Evolutionary conservation across 2,888 invertebrate species (phyloP), one percentile per base, ranked within the genome.

Genomic region (Toxonevra muliebris): DNA sequence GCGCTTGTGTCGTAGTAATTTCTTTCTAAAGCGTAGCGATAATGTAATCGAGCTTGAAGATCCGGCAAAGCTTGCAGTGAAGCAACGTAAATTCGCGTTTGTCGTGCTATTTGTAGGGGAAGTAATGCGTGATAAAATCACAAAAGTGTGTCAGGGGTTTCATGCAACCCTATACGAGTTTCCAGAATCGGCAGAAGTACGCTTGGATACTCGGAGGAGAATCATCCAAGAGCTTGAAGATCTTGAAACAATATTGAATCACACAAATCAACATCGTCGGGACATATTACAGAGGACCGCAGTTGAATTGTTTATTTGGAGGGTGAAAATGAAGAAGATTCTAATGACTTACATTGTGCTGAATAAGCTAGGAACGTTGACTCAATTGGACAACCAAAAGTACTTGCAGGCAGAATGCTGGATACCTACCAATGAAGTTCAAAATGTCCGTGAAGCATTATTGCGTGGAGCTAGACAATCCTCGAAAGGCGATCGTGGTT

Each of bases 1-100:
- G 96, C 90, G 98, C 73, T 94, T 97, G 5, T 98, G 96, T 79
- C 90, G 96, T 66, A 97, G 97, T 71, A 97, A 96, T 85, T 96
- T 97, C 54, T 96, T 96, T 86, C 87, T 98, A 30, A 88, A 95
- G 15, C 95, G 95, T 85, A 93, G 95, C 0, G 95, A 96, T 86
- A 95, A 98, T 74, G 93, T 93, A 72, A 90, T 91, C 40, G 91
- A 93, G 0, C 86, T 93, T 71, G 94, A 92, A 86, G 97, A 95
- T 41, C 7, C 48, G 52, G 12, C 11, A 3, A 19, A 1, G 86
- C 93, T 72, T 94, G 92, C 86, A 97, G 94, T 50, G 10, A 7
- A 55, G 42, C 15, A 13, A 12, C 74, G 76, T 7, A 98, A 98
- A 87, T 93, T 93, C 61, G 96, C 97, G 61, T 93, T 96, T 83